Base-by-base conservation (phyloP, 1,140 invertebrate genomes). In the Danaus plexippus region DNA sequence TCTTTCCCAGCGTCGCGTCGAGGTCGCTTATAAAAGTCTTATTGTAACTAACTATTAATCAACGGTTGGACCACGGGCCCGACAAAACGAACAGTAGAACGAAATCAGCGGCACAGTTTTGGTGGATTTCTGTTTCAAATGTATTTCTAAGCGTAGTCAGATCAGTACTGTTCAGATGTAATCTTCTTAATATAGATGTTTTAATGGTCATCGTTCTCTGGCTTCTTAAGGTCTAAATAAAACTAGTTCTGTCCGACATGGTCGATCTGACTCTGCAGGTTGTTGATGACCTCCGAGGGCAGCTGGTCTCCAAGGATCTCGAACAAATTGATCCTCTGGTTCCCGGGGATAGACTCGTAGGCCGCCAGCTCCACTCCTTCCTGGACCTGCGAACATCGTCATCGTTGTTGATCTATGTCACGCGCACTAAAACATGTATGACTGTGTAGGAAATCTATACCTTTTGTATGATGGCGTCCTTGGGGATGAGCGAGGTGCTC, bases 211-310 rank as follows among this genome's bases (percentile, higher is more conserved):
- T 32, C 22, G 22, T 32, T 32, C 22, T 32, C 22, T 32, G 22
- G 4, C 22, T 32, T 32, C 22, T 32, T 32, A 32, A 32, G 22
- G 22, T 32, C 5, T 32, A 32, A 32, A 5, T 32, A 32, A 8
- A 5, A 12, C 49, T 76, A 92, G 67, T 92, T 90, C 57, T 88
- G 89, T 54, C 94, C 94, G 63, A 95, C 92, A 82, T 93, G 90
- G 76, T 95, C 94, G 56, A 95, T 92, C 83, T 95, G 94, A 40
- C 89, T 79, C 70, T 95, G 94, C 10, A 95, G 89, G 81, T 95
- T 95, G 87, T 92, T 94, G 70, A 95, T 94, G n/a, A 95, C 94
- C 84, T 95, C 94, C 11, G 92, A 90, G 13, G 94, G 94, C 15
- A 95, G 91, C 74, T 94, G 92, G 62, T 94, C 93, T 7, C 93